Conservation (phyloP, 2,888 invertebrate species). For the Neoaliturus tenellus region DNA sequence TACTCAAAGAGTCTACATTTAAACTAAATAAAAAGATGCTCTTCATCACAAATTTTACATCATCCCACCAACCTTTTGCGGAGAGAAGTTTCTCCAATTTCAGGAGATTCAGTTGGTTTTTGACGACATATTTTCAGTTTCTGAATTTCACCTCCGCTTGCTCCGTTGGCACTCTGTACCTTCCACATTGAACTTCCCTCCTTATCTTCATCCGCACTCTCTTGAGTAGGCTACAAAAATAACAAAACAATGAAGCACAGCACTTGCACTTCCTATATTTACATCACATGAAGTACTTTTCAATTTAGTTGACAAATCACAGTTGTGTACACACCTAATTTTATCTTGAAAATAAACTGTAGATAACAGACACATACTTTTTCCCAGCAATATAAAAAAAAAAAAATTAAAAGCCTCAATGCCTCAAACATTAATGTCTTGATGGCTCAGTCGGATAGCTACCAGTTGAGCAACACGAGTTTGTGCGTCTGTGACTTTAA, state of each 20-base stretch:
- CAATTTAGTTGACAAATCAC: not conserved
- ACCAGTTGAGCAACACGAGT: no score
- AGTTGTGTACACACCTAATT: no score
- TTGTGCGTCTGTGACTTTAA: no score
- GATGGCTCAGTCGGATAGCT: no score
- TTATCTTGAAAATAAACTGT: not conserved
- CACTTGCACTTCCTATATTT: not conserved
- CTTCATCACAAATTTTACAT: no score
- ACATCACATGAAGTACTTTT: not conserved
- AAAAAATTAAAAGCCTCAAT: no score
- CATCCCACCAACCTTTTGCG: constrained; percentile 60
- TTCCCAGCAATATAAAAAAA: no score
- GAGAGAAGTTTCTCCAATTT: constrained; percentile 64
- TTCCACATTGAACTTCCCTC: constrained; percentile 72
- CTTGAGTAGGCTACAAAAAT: constrained; percentile 28
- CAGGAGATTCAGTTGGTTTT: constrained; percentile 64
- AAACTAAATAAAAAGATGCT: no score
- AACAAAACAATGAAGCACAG: not conserved
- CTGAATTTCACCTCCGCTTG: constrained; percentile 67
- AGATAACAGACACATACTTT: no score
- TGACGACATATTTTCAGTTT: constrained; percentile 68
- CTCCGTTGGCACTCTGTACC: constrained; percentile 72
- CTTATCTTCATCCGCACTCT: constrained; percentile 67
- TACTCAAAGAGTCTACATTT: no score
- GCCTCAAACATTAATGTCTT: no score